Evolutionary conservation across 30 jellyfish, hydroid and myxozoan genomes (phyloP), one percentile per base, ranked within the genome.

Genomic region (Rhopilema esculentum): DNA sequence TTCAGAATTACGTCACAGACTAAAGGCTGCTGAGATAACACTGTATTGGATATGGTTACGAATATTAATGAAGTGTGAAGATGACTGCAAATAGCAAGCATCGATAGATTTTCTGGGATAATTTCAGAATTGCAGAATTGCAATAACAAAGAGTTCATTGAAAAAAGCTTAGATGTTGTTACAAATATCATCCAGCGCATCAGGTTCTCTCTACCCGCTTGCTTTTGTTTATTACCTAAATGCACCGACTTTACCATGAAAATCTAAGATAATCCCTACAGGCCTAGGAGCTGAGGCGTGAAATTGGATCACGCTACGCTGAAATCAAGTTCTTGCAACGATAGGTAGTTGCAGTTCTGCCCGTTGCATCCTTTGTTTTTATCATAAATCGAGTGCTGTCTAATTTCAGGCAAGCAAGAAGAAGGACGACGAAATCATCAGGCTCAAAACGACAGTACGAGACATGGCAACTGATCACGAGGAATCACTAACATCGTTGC

Each of bases 401-500:
- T 69, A n/a, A 19, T 29, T 75, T 16, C 62, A 84, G 92, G 87
- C 87, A 17, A 75, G 76, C 57, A 84, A 71, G 63, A 51, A 76
- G 66, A 84, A 69, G 33, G 92, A 84, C 80, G 92, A 70, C 86
- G 92, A 84, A 65, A 84, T 84, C 8, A 21, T 26, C 31, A 73
- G 92, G 40, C 67, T 84, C 86, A 84, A 74, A 30, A 33, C 81
- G 71, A 57, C 74, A 22, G 66, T 29, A 76, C 66, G 87, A 65
- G 92, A 84, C 82, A 84, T 84, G 92, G 63, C 75, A 4, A 28
- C 81, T 0, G 92, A 84, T 31, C 92, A 84, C 48, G 92, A 84
- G 26, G 92, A 84, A 15, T 86, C 92, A 7, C 23, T 84, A 9
- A 70, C 87, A 9, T 33, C 86, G 50, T 2, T 84, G 87, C 73